Base-by-base conservation (phyloP, 64 coral and sea anemone species). In the Pachyseris speciosa region DNA sequence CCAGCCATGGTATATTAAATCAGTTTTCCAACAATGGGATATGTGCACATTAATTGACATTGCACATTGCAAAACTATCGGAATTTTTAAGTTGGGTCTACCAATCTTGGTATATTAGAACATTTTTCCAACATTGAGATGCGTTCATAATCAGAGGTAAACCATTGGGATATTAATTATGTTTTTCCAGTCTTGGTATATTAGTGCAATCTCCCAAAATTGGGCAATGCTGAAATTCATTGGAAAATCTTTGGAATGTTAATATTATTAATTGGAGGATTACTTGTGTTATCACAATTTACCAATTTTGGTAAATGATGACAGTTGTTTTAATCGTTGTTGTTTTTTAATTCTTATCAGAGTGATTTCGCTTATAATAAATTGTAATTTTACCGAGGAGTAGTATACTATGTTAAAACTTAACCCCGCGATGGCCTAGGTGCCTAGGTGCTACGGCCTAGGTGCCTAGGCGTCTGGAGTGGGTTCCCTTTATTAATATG, bases 1-100 rank as follows among this genome's bases (percentile, higher is more conserved):
- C 80, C 80, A 84, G 57, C 80, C 24, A 41, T 84, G 80, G 80
- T 41, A 84, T 84, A 65, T 84, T 84, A 24, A 43, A 64, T 27
- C 27, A 41, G n/a, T 64, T 38, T 84, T 37, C 34, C 58, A 84
- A 84, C 58, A 59, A 27, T 84, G 80, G 51, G 51, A 84, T 42
- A 66, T 30, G 37, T 64, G 24, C 45, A 28, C 22, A 44, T 58
- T 80, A 32, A 45, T 55, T 80, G n/a, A n/a, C 13, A 41, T 29
- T 50, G 24, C 17, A 44, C 32, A 78, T 53, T 78, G 78, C 52
- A 63, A 64, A 61, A 38, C 26, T 44, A 83, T 53, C 22, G 33
- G 36, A 61, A 83, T 34, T 32, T 83, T 60, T 22, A 64, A 7
- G 24, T 15, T 64, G 60, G 22, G 22, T 64, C 26, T 64, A 29